Evolutionary conservation across 2,888 invertebrate genomes (phyloP).

Genomic region (Oeneis ivallda): DNA sequence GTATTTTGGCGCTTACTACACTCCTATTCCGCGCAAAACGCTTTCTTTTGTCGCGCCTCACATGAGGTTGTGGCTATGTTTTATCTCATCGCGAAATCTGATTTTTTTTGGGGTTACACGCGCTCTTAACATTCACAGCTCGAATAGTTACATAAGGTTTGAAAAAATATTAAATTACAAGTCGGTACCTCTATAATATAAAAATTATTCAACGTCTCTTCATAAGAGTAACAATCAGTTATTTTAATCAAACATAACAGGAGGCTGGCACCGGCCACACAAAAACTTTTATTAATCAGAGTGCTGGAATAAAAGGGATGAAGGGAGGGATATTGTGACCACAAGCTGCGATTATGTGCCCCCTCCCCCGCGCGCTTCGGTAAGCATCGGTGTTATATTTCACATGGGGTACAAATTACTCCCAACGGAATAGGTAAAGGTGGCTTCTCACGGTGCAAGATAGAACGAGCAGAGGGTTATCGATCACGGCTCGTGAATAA

Average conservation of each 20-base stretch:
- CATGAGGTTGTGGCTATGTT: too few species aligned
- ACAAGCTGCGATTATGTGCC: conserved; percentile 36
- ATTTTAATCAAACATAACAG: conserved; percentile 18
- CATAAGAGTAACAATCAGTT: conserved; percentile 1
- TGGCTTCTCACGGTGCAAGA: conserved; percentile 29
- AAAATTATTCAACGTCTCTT: neutral
- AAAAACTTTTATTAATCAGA: conserved; percentile 25
- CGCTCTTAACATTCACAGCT: too few species aligned
- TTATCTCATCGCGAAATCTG: too few species aligned
- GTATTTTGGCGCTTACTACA: too few species aligned
- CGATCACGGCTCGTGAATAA: too few species aligned
- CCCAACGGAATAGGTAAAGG: conserved; percentile 51
- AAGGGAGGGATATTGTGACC: conserved; percentile 42
- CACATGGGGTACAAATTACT: conserved; percentile 66
- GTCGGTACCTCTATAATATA: neutral
- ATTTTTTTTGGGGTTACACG: too few species aligned
- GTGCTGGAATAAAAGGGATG: conserved; percentile 11
- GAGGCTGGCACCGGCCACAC: neutral
- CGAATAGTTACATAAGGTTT: too few species aligned
- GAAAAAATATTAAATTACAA: neutral
- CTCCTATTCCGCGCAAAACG: too few species aligned
- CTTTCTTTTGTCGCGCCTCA: too few species aligned
- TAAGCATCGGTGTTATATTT: conserved; percentile 57
- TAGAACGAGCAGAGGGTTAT: conserved; percentile 8
- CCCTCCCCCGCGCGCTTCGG: conserved; percentile 24